phyloP scores from a whole-genome alignment of 2,113 vertebrate species.

The Neotoma lepida region DNA sequence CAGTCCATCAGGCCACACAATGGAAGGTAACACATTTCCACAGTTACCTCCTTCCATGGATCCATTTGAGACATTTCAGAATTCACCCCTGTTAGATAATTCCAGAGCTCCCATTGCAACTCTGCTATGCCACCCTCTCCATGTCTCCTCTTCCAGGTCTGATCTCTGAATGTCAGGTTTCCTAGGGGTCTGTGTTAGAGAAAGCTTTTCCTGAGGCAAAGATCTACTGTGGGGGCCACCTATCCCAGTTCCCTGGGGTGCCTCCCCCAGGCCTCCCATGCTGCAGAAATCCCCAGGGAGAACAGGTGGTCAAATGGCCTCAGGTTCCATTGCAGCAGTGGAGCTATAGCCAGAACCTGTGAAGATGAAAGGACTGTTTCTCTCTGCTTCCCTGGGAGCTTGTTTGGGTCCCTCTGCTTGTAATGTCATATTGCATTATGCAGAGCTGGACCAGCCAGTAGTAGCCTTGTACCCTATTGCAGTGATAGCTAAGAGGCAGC shows the following conservation, averaged over 20 bases:
- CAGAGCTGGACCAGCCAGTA: conserved; percentile 36
- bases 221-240: neutral
- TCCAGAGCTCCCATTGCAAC: neutral
- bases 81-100: neutral
- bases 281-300: neutral
- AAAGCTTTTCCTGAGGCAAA: conserved; percentile 1
- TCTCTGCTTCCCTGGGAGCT: neutral
- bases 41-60: neutral
- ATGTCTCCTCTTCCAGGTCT: neutral
- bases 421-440: neutral
- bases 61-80: conserved; percentile 30
- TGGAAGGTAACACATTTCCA: neutral
- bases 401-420: neutral
- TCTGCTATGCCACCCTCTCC: neutral
- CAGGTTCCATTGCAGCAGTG: neutral
- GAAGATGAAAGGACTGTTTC: neutral
- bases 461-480: neutral
- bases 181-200: neutral
- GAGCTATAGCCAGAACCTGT: neutral
- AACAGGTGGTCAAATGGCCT: neutral
- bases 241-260: neutral
- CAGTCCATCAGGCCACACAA: neutral
- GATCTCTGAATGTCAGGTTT: neutral
- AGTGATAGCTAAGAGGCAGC: conserved; percentile 11
- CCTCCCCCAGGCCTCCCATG: neutral